Percentiles rank a stretch among this genome's conserved stretches.
Evolutionary conservation across 92 coral and sea anemone genomes (phyloP).

Genomic region (Epizoanthus ramosus): DNA sequence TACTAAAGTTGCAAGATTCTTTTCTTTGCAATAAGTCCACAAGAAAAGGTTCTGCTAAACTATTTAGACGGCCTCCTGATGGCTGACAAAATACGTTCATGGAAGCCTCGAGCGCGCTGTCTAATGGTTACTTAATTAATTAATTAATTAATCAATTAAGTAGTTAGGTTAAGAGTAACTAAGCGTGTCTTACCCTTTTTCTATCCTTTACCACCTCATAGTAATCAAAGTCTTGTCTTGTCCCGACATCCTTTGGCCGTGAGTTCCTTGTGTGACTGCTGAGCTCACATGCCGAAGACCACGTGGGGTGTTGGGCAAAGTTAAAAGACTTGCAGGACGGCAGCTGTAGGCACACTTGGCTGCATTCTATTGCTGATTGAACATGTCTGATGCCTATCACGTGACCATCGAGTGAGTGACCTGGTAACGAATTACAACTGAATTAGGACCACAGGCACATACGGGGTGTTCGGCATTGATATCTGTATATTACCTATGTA

Average conservation of each 20-base stretch:
- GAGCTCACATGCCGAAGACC: constrained; percentile 28
- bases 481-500: neutral
- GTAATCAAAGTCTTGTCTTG: constrained; percentile 20
- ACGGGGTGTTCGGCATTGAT: neutral
- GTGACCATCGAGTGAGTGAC: constrained; percentile 3
- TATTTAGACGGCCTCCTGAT: too few species aligned
- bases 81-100: too few species aligned
- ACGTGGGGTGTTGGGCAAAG: neutral
- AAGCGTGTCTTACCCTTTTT: neutral
- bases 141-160: too few species aligned
- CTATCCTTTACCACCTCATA: constrained; percentile 33
- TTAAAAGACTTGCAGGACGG: constrained; percentile 47
- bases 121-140: too few species aligned
- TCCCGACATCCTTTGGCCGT: constrained; percentile 27
- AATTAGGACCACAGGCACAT: neutral
- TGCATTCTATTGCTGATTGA: constrained; percentile 17
- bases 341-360: constrained; percentile 20
- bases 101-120: too few species aligned
- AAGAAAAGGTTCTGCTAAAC: too few species aligned
- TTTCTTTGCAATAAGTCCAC: too few species aligned
- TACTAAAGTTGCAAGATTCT: too few species aligned
- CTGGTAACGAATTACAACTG: neutral
- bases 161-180: neutral
- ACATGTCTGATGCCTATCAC: constrained; percentile 20
- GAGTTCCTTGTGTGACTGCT: constrained; percentile 21